These are phyloP conservation scores for Drosophila prosaltans DNA, from an alignment of 1,140 invertebrate species.

Conservation along the genomic window DNA sequence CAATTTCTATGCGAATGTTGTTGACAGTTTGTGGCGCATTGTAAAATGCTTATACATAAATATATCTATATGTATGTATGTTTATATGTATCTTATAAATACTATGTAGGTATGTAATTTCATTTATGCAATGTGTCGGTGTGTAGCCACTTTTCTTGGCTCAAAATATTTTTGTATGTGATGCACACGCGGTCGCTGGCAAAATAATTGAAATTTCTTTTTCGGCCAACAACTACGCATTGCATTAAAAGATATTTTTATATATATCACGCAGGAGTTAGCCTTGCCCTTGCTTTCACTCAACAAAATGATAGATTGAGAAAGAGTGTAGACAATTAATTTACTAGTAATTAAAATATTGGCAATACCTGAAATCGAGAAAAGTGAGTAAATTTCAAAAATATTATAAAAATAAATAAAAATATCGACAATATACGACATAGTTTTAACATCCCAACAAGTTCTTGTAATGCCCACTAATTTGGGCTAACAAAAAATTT, in stretches of 20 bases:
- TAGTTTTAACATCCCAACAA: not conserved
- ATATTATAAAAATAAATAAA: not conserved
- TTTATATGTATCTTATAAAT: not conserved
- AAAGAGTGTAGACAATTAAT: not conserved
- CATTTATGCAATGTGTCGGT: constrained; percentile 20
- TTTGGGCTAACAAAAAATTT: no score
- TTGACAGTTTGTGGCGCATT: constrained; percentile 15
- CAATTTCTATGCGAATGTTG: constrained; percentile 10
- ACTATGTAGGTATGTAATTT: constrained; percentile 2
- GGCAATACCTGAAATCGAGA: not conserved
- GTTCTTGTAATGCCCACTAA: no score
- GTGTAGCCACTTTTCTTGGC: constrained; percentile 5
- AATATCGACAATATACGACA: not conserved
- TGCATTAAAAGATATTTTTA: constrained; percentile 26
- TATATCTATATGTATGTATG: not conserved
- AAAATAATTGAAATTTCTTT: constrained; percentile 60
- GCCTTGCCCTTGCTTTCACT: constrained; percentile 11
- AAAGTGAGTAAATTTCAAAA: not conserved
- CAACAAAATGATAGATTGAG: not conserved
- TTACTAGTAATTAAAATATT: not conserved
- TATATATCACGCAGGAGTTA: constrained; percentile 5
- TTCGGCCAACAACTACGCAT: constrained; percentile 53
- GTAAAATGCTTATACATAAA: not conserved
- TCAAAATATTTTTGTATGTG: constrained; percentile 30
- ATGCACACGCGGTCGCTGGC: constrained; percentile 27